Base-by-base conservation (phyloP, 2,888 invertebrate genomes). In the Drosophila phalerata region DNA sequence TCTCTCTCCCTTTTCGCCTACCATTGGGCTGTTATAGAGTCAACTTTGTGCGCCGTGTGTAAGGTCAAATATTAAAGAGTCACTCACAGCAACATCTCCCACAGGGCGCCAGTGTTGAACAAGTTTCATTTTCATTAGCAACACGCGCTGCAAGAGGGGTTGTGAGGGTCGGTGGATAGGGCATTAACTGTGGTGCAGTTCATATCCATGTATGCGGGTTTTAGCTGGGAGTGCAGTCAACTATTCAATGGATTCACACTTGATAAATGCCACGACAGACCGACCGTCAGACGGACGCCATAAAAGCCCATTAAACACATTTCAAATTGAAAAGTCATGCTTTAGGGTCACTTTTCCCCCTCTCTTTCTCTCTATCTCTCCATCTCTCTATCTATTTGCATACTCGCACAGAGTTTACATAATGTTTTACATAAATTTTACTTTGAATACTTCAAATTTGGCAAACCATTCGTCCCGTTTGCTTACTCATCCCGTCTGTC, bases 381-480 rank as follows among this genome's bases (percentile, higher is more conserved):
- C 53, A 43, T 5, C 37, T 25, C 17, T 47, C 34, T 25, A 55
- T 53, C 34, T 43, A 74, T 74, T 74, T 75, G 58, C 75, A 69
- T 56, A 56, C 32, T 43, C 30, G 64, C 78, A 73, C 64, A 73
- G 37, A 76, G 75, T 81, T 76, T 79, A 69, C 71, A 76, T 77
- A 81, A 78, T 81, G 66, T 76, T 86, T 88, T 77, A 84, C 78
- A 87, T 88, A 82, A 81, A 88, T 88, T 84, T 86, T 82, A 79
- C 77, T 84, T 86, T 88, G 72, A 83, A 85, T 81, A 76, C 64
- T 62, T 57, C 58, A 71, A 88, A 78, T 81, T 77, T 43, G 49
- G 66, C 55, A 37, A 47, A 49, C 67, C 40, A 60, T 51, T 69
- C 45, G 56, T 69, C 63, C 55, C 45, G 42, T 61, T 64, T 60